Conservation (phyloP, 2,797 vertebrate genomes). For the Bovichtus variegatus region DNA sequence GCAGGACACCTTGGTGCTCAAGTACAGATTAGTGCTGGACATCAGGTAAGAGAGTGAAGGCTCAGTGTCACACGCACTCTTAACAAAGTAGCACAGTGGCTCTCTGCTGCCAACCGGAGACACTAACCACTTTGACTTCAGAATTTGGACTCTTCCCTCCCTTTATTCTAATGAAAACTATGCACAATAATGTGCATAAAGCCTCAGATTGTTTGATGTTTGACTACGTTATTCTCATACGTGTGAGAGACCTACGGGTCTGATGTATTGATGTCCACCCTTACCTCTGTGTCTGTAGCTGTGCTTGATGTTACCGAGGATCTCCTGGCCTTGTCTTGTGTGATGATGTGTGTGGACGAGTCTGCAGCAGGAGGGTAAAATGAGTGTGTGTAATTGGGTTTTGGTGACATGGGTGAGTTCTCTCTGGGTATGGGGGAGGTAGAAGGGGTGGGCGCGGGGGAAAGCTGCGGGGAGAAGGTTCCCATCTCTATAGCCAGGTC, state of each 20-base stretch:
- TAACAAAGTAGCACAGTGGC: conserved; percentile 29
- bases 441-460: conserved; percentile 63
- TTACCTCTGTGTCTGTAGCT: conserved; percentile 72
- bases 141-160: not conserved
- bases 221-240: not conserved
- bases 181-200: not conserved
- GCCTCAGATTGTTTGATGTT: not conserved
- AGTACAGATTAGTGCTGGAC: conserved; percentile 44
- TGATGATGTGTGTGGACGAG: conserved; percentile 13
- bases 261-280: not conserved
- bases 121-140: not conserved
- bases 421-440: conserved; percentile 67
- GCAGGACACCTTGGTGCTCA: conserved; percentile 13
- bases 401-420: conserved; percentile 76
- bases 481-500: conserved; percentile 86
- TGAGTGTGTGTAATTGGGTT: conserved; percentile 54
- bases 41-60: not conserved
- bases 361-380: conserved; percentile 21
- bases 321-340: conserved; percentile 32
- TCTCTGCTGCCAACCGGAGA: not conserved
- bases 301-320: conserved; percentile 62
- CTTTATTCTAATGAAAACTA: not conserved
- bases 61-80: conserved; percentile 2
- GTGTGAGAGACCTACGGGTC: not conserved
- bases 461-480: conserved; percentile 77